Percentiles rank a stretch among this genome's conserved stretches.
phyloP scores from a whole-genome alignment of 2,888 invertebrate species.

The Tetragonula carbonaria region DNA sequence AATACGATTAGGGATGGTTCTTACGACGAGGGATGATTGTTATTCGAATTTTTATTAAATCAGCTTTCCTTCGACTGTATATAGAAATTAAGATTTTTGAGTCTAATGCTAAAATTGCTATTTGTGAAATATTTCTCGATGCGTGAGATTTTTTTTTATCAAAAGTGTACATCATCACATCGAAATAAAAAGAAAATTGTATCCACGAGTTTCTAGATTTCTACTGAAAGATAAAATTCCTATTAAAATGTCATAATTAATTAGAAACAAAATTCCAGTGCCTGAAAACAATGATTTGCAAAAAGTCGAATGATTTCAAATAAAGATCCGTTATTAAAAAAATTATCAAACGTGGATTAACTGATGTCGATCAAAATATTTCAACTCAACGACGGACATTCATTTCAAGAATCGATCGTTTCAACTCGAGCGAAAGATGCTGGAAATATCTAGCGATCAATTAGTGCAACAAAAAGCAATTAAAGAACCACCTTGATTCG shows the following conservation, averaged over 20 bases:
- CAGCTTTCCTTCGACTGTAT: neutral
- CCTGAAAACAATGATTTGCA: neutral
- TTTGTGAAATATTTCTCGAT: too few species aligned
- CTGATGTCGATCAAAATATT: neutral
- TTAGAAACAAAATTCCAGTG: too few species aligned
- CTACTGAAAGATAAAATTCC: too few species aligned
- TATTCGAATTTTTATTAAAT: neutral
- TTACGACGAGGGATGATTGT: neutral
- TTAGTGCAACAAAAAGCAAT: slow-evolving; percentile 62
- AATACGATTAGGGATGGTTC: neutral
- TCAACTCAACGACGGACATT: neutral
- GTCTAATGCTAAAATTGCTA: neutral
- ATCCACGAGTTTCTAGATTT: too few species aligned
- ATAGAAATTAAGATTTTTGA: neutral
- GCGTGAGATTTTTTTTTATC: too few species aligned
- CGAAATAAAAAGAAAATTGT: too few species aligned
- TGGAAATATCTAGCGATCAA: slow-evolving; percentile 42
- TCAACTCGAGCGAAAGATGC: neutral
- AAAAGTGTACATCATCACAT: too few species aligned
- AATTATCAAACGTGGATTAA: neutral
- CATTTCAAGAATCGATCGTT: neutral
- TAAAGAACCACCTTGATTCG: slow-evolving; percentile 41
- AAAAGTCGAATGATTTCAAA: neutral
- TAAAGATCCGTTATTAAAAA: neutral
- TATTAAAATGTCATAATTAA: too few species aligned